Conservation (phyloP, 2,113 vertebrate species). For the Hippocampus abdominalis region DNA sequence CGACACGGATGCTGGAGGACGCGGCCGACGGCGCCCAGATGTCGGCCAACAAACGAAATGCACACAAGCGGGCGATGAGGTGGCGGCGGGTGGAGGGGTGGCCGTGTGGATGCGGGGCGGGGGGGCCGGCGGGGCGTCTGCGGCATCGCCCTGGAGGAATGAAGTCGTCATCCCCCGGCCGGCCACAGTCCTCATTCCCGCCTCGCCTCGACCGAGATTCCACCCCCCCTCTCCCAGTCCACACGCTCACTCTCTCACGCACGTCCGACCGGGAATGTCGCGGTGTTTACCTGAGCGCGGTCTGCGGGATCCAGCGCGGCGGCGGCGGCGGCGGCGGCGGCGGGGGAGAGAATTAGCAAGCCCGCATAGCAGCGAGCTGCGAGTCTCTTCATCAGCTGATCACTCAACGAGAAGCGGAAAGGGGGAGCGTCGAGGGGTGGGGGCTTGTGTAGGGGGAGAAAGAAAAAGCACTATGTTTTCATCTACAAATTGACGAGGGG, state of each 20-base stretch:
- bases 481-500: conserved; percentile 94
- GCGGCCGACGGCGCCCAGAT: conserved; percentile 8
- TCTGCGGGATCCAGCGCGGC: conserved; percentile 84
- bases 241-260: conserved; percentile 19
- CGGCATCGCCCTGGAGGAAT: conserved; percentile 71
- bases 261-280: conserved; percentile 31
- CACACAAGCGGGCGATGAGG: not conserved
- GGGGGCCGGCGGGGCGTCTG: conserved; percentile 1
- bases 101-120: conserved; percentile 20
- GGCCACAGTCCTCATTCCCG: conserved; percentile 35
- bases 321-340: conserved; percentile 91
- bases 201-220: conserved; percentile 64
- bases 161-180: conserved; percentile 52
- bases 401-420: conserved; percentile 87
- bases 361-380: conserved; percentile 99
- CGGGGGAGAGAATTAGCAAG: conserved; percentile 99
- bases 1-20: conserved; percentile 36
- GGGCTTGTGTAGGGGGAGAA: conserved; percentile 3
- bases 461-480: conserved; percentile 88
- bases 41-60: not conserved
- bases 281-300: conserved; percentile 93
- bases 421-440: conserved; percentile 78
- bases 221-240: conserved; percentile 50
- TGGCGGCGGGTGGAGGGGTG: conserved; percentile 9
- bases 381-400: conserved; percentile 99